A percentile compares a stretch with the other conserved stretches of the same genome.
Evolutionary conservation across 2,113 vertebrate genomes (phyloP).

Genomic region (Sphyrna mokarran): DNA sequence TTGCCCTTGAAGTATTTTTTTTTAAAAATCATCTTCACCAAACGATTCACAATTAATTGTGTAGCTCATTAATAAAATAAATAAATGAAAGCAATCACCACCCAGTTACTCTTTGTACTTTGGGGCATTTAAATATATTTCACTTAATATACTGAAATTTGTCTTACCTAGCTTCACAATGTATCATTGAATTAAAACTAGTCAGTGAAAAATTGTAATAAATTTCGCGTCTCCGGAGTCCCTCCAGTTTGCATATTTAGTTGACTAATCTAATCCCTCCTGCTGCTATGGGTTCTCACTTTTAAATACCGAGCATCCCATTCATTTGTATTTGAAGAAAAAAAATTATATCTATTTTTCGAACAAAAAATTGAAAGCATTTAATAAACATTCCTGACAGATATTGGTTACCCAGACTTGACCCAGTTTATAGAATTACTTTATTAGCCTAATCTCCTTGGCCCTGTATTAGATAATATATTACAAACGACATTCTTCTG

Average conservation of each 20-base stretch:
- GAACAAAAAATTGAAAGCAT: constrained; percentile 70
- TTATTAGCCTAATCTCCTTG: constrained; percentile 89
- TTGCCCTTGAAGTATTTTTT: constrained; percentile 14
- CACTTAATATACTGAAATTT: constrained; percentile 58
- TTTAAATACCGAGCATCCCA: constrained; percentile 59
- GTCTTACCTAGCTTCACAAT: constrained; percentile 53
- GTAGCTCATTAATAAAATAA: constrained; percentile 34
- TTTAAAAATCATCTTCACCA: not conserved
- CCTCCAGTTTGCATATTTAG: constrained; percentile 70
- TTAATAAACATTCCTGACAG: constrained; percentile 50
- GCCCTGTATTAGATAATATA: constrained; percentile 3
- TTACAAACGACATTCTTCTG: not conserved
- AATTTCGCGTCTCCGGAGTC: constrained; percentile 63
- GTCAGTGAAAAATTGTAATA: constrained; percentile 74
- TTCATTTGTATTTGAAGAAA: constrained; percentile 12
- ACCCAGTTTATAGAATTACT: constrained; percentile 95
- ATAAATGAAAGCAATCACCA: constrained; percentile 7
- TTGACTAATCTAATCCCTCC: constrained; percentile 76
- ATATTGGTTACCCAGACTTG: constrained; percentile 67
- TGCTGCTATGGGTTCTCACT: constrained; percentile 86
- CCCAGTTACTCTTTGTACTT: constrained; percentile 21
- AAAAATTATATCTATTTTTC: constrained; percentile 28
- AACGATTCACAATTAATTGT: constrained; percentile 30
- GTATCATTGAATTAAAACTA: constrained; percentile 67
- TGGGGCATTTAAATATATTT: constrained; percentile 32